A percentile compares a stretch with the other conserved stretches of the same genome.
Evolutionary conservation across 2,113 vertebrate species (phyloP).

Genomic region (Phaethon lepturus): DNA sequence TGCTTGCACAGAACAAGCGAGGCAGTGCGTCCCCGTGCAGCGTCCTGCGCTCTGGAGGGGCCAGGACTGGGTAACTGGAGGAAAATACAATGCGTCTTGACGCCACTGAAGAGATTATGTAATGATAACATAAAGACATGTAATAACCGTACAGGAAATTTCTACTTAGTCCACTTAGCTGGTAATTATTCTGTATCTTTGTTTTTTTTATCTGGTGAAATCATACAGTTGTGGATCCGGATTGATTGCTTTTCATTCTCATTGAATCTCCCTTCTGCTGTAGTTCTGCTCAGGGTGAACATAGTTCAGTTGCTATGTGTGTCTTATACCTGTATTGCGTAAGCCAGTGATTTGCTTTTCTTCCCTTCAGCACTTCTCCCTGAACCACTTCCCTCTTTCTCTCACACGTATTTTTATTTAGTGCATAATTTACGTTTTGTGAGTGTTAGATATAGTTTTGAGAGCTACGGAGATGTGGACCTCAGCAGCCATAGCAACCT

Average conservation of each 20-base stretch:
- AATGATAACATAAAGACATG: neutral
- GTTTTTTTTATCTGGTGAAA: neutral
- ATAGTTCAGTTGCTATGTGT: neutral
- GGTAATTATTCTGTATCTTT: neutral
- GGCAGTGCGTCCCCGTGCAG: neutral
- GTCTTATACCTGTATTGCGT: neutral
- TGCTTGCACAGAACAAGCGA: neutral
- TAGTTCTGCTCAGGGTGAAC: neutral
- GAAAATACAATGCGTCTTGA: neutral
- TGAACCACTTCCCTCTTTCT: neutral
- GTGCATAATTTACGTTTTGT: neutral
- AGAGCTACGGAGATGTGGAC: neutral
- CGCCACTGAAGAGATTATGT: neutral
- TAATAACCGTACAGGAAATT: neutral
- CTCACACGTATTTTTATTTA: neutral
- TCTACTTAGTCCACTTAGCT: neutral
- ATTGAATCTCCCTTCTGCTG: neutral
- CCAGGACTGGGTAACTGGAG: neutral
- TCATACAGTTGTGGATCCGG: neutral
- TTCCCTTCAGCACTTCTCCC: neutral
- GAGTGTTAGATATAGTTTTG: constrained; percentile 1
- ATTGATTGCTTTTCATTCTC: neutral
- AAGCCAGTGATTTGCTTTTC: neutral
- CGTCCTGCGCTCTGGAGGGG: neutral
- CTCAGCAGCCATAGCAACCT: neutral